Evolutionary conservation across 2,888 invertebrate genomes (phyloP), one percentile per base, ranked within the genome.

Genomic region (Caenorhabditis japonica): DNA sequence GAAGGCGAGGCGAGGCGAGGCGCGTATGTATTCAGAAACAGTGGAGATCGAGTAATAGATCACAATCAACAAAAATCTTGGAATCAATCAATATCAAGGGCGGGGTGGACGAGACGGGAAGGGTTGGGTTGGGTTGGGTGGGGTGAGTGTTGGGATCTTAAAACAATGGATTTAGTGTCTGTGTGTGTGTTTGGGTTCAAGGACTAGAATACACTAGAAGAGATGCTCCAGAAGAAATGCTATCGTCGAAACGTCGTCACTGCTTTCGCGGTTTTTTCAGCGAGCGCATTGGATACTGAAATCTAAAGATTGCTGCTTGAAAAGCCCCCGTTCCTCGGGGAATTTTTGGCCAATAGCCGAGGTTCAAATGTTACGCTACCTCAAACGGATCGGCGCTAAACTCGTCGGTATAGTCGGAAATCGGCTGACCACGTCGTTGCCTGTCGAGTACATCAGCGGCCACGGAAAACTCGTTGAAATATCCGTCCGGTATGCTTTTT

Each of bases 341-440:
- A 53, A 27, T 15, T 27, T 17, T 21, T 3, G 21, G 12, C 33
- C 13, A 21, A 19, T 3, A 36, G 36, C 5, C 4, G 7, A 39
- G 17, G 17, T 39, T 4, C 39, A 39, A 39, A 15, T 30, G 30
- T 1, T 3, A 36, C 51, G n/a, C 17, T 17, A 78, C 78, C 73
- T 78, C 78, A 43, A 78, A 78, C 30, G 78, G 78, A 55, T 78
- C 78, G 23, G 78, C 78, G 36, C 75, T 75, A 47, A 78, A 78
- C 59, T 78, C 78, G 44, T 78, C 78, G 21, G 74, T 77, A 36
- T 78, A 73, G 49, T 78, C 78, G 23, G 56, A 44, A n/a, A 75
- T 72, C 33, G 78, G 78, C 38, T 78, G 78, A 4, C 73, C 75
- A 30, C 78, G 44, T 44, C 78, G 64, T 12, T 74, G 68, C 30